Percentiles rank a stretch among this genome's conserved stretches.
These are phyloP conservation scores for Lindbergichthys nudifrons DNA, from an alignment of 2,797 vertebrate species.

Conservation along the genomic window DNA sequence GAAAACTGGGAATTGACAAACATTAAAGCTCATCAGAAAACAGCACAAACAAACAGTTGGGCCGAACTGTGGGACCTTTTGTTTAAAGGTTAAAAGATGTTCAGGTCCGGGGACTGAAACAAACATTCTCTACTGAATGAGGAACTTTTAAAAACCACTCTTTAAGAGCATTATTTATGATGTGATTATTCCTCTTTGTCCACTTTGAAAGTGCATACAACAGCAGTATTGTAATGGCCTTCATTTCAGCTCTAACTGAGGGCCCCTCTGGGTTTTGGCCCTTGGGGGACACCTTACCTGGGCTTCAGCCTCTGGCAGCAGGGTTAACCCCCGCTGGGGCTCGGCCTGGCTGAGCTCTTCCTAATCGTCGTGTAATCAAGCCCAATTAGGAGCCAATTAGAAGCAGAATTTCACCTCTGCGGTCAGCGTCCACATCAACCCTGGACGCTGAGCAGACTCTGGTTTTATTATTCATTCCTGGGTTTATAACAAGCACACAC, in stretches of 20 bases:
- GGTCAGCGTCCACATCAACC: slow-evolving; percentile 70
- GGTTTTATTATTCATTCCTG: slow-evolving; percentile 71
- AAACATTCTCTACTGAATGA: slow-evolving; percentile 17
- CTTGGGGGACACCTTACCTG: slow-evolving; percentile 75
- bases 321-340: slow-evolving; percentile 32
- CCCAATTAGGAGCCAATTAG: slow-evolving; percentile 80
- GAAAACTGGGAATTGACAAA: neutral
- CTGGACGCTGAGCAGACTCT: slow-evolving; percentile 66
- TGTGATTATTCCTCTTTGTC: slow-evolving; percentile 55
- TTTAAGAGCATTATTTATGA: slow-evolving; percentile 57
- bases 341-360: slow-evolving; percentile 49
- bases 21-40: too few relatives aligned
- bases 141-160: slow-evolving; percentile 24
- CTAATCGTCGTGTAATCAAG: slow-evolving; percentile 79
- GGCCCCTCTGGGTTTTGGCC: slow-evolving; percentile 61
- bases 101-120: neutral
- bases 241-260: slow-evolving; percentile 59
- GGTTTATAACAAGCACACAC: slow-evolving; percentile 47
- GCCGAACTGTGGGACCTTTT: neutral
- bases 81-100: neutral
- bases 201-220: slow-evolving; percentile 59
- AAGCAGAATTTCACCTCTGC: slow-evolving; percentile 76
- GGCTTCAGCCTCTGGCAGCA: slow-evolving; percentile 62
- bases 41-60: too few relatives aligned
- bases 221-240: slow-evolving; percentile 60